Percentiles rank a stretch among this genome's conserved stretches.
Conservation (phyloP, 2,797 vertebrate species). For the Ptychobarbus kaznakovi region DNA sequence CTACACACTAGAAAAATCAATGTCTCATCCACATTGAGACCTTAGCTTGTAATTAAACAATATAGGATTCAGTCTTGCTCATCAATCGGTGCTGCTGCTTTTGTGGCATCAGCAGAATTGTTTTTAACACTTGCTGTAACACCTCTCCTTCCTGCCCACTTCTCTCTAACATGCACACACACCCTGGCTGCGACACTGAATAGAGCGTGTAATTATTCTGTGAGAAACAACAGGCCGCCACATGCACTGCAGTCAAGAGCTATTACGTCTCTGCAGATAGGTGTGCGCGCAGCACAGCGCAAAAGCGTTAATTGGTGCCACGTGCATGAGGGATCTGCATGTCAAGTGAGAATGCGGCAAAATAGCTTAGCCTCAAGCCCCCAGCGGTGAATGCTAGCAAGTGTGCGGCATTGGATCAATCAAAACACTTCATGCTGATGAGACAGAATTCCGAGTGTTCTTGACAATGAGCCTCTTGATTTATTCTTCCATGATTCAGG, state of each 20-base stretch:
- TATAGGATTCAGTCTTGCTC: conserved; percentile 75
- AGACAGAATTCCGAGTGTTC: conserved; percentile 17
- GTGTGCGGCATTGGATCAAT: conserved; percentile 18
- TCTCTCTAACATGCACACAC: conserved; percentile 60
- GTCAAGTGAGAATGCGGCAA: conserved; percentile 75
- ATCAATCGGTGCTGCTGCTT: conserved; percentile 64
- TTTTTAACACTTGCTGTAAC: conserved; percentile 77
- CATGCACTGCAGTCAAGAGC: conserved; percentile 71
- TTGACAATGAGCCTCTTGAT: conserved; percentile 43
- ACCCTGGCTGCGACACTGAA: conserved; percentile 48
- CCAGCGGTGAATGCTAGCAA: neutral
- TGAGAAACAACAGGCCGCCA: conserved; percentile 70
- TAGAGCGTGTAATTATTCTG: conserved; percentile 75
- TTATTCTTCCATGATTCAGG: conserved; percentile 73
- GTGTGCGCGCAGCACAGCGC: conserved; percentile 51
- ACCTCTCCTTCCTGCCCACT: conserved; percentile 61
- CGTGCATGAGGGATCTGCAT: conserved; percentile 72
- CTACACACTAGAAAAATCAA: conserved; percentile 69
- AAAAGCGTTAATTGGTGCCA: conserved; percentile 75
- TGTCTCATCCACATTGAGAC: conserved; percentile 68
- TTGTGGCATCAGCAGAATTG: conserved; percentile 67
- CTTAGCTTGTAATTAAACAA: conserved; percentile 77
- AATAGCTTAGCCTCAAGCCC: conserved; percentile 45
- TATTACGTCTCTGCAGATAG: conserved; percentile 64
- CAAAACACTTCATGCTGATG: conserved; percentile 34